phyloP scores from a whole-genome alignment of 2,113 vertebrate species.

The Scophthalmus maximus region DNA sequence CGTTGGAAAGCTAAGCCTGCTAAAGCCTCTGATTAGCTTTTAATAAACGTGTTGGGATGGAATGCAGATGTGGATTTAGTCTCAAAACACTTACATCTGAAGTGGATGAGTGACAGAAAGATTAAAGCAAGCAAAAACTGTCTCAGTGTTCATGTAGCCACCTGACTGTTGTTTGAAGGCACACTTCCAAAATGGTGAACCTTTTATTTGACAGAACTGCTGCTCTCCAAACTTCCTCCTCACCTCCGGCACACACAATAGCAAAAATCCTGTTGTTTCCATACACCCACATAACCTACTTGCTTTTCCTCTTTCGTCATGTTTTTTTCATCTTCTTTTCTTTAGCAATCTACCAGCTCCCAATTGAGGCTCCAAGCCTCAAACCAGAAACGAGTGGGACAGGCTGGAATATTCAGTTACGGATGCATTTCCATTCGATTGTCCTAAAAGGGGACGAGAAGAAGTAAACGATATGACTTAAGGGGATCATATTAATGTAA shows the following conservation, averaged over 20 bases:
- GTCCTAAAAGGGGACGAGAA: slow-evolving; percentile 77
- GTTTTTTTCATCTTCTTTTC: slow-evolving; percentile 24
- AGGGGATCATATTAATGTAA: slow-evolving; percentile 83
- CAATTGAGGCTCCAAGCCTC: slow-evolving; percentile 70
- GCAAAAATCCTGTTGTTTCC: slow-evolving; percentile 23
- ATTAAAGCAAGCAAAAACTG: not conserved
- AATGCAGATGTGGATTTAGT: slow-evolving; percentile 6
- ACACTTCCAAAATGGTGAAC: not conserved
- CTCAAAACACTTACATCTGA: not conserved
- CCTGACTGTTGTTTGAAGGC: not conserved
- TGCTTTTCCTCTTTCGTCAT: slow-evolving; percentile 33
- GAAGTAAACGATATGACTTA: slow-evolving; percentile 81
- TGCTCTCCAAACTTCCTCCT: slow-evolving; percentile 19
- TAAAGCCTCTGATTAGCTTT: not conserved
- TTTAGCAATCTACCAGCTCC: slow-evolving; percentile 24
- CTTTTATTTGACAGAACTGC: slow-evolving; percentile 9
- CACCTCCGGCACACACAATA: slow-evolving; percentile 9
- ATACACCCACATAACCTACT: slow-evolving; percentile 14
- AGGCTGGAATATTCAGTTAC: slow-evolving; percentile 80
- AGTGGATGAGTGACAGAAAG: not conserved
- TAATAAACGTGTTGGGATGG: not conserved
- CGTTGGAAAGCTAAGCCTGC: not conserved
- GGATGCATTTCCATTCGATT: slow-evolving; percentile 82
- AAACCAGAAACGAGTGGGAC: slow-evolving; percentile 64
- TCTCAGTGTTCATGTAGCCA: slow-evolving; percentile 6